These are phyloP conservation scores for Indicator maculatus DNA, from an alignment of 2,113 vertebrate species.

Conservation along the genomic window DNA sequence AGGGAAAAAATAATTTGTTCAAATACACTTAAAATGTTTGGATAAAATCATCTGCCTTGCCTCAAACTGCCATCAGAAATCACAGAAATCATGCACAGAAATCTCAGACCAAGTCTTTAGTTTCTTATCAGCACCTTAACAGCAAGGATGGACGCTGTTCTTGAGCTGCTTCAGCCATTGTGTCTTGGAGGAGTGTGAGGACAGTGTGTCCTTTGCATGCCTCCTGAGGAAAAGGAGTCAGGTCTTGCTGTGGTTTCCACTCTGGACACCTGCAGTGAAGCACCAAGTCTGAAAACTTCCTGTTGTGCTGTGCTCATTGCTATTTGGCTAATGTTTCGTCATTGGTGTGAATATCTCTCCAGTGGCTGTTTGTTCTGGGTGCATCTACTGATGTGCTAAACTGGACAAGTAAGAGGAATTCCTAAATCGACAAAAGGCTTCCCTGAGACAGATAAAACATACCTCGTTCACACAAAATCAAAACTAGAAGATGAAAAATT, in stretches of 20 bases:
- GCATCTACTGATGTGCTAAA: not conserved
- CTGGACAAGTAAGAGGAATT: not conserved
- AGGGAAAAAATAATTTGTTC: not conserved
- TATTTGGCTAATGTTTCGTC: not conserved
- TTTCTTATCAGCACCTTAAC: not conserved
- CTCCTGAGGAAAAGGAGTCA: not conserved
- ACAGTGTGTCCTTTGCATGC: accelerated
- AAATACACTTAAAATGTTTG: not conserved
- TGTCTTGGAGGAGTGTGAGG: not conserved
- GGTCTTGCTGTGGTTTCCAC: not conserved
- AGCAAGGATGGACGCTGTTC: accelerated
- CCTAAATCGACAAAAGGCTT: not conserved
- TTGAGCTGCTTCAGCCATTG: accelerated
- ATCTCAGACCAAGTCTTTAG: not conserved
- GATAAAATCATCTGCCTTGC: not conserved
- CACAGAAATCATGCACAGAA: no score
- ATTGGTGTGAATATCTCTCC: not conserved
- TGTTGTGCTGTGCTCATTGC: not conserved
- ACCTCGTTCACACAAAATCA: not conserved
- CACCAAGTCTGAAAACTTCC: not conserved
- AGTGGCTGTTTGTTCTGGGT: not conserved
- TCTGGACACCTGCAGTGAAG: not conserved
- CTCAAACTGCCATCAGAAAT: not conserved
- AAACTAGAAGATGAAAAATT: not conserved
- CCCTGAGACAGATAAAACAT: not conserved